Evolutionary conservation across 2,797 vertebrate genomes (phyloP), one percentile per base, ranked within the genome.

Genomic region (Sebastolobus alascanus): DNA sequence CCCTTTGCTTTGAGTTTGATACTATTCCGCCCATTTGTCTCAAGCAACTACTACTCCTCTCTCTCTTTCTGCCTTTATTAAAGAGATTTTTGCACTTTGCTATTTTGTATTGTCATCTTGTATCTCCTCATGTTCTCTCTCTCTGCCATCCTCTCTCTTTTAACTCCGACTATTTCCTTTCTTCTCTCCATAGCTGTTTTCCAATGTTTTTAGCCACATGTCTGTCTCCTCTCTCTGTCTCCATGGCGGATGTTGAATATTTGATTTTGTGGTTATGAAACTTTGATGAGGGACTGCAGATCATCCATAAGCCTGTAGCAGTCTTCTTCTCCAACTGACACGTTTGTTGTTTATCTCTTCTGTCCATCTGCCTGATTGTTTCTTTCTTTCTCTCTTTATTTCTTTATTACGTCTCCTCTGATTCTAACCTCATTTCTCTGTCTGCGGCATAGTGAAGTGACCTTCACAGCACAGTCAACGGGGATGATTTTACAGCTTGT

Each of bases 261-360:
- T 85, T 79, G 4, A 82, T 75, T 68, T 52, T 61, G n/a, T 33
- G 1, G 1, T 50, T 20, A 66, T 83, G 54, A 80, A 80, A 77
- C 29, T 76, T 74, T 77, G 46, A 86, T 83, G 29, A 83, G 12
- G 14, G 22, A 52, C 63, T 37, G n/a, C 58, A 76, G 40, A 56
- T 77, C 9, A 60, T 33, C 40, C n/a, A 29, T 29, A 7, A 60
- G 22, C 58, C 60, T 8, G 22, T 10, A 58, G 31, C 70, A 7
- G 20, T 27, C 8, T 60, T 67, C 37, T 12, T 64, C 22, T 71
- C 35, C 66, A n/a, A 61, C 59, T 29, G 29, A 4, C 65, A 61
- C 5, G 12, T 20, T 35, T 69, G 27, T 60, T 67, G 12, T 55
- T 43, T 29, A 50, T 46, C 52, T 59, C 38, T n/a, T 68, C 56